phyloP scores from a whole-genome alignment of 2,797 vertebrate species.

The Fistularia commersonii region DNA sequence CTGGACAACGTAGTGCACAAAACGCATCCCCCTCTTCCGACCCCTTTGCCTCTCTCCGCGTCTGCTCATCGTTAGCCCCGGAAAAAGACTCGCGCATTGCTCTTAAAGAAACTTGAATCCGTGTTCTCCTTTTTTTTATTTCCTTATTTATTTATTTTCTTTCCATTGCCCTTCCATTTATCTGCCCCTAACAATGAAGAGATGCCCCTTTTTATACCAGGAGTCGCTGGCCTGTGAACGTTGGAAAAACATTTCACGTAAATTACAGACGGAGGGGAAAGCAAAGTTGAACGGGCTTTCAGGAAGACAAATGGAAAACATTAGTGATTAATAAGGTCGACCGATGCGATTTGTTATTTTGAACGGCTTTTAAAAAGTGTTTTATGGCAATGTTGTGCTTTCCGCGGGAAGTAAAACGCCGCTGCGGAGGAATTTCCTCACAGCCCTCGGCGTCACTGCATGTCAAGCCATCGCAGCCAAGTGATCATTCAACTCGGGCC shows the following conservation, averaged over 20 bases:
- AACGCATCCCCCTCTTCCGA: constrained; percentile 54
- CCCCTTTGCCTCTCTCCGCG: constrained; percentile 20
- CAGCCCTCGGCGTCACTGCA: too few species aligned
- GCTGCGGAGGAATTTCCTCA: too few species aligned
- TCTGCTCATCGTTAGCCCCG: constrained; percentile 33
- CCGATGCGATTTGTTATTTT: too few species aligned
- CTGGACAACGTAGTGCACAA: constrained; percentile 72
- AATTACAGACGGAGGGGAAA: neutral
- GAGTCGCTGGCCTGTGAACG: constrained; percentile 35
- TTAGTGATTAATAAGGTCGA: too few species aligned
- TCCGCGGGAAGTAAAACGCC: too few species aligned
- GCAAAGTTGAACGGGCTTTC: neutral
- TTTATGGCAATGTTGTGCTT: too few species aligned
- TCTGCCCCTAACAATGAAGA: constrained; percentile 36
- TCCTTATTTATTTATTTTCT: neutral
- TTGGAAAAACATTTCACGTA: constrained; percentile 8
- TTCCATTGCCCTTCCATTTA: constrained; percentile 4
- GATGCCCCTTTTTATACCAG: constrained; percentile 33
- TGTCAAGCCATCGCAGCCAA: too few species aligned
- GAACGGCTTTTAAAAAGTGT: too few species aligned
- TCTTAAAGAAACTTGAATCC: constrained; percentile 45
- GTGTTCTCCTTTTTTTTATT: constrained; percentile 20
- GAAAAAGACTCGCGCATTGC: constrained; percentile 40
- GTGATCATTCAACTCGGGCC: too few species aligned
- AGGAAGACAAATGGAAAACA: too few species aligned